Base-by-base conservation (phyloP, 53 echinoderm and acorn worm genomes). In the Holothuria scabra region DNA sequence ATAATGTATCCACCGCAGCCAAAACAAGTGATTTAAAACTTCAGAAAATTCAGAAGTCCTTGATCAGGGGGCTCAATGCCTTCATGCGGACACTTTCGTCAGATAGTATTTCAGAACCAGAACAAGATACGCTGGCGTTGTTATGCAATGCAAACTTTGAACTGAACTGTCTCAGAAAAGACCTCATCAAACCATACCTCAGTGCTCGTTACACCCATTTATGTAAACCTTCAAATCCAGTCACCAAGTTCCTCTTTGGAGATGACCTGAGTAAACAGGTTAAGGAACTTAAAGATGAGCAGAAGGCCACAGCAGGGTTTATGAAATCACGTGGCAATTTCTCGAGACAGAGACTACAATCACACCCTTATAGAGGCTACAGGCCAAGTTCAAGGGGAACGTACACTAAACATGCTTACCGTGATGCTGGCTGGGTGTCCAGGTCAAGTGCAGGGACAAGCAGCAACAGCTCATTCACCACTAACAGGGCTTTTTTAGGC, bases 181-280 rank as follows among this genome's bases (percentile, higher is more conserved):
- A 85, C 18, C 60, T 85, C 12, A 76, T 85, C 60, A 85, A n/a
- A n/a, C n/a, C n/a, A n/a, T n/a, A n/a, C n/a, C n/a, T n/a, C n/a
- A n/a, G n/a, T n/a, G n/a, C n/a, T 16, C 18, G 74, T 33, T 76
- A 49, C 32, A 20, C 60, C 33, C 76, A 85, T 25, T 56, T 85
- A 34, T 85, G 86, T 23, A 60, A 60, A 61, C 34, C 76, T 23
- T 33, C 76, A 3, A 81, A 23, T 26, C 86, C 86, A 29, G 72
- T 74, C n/a, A 85, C 76, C 16, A 57, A 74, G 3, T 30, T 76
- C 3, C 62, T 85, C 22, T 85, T 85, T 30, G 76, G 86, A 35
- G 86, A 85, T 46, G 86, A 85, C 32, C 72, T 85, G 6, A 28
- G 78, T 5, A 76, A 85, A 52, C 76, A 76, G n/a, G 62, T 85